These are phyloP conservation scores for Ctenopoma multispine DNA, from an alignment of 2,797 vertebrate genomes.

Conservation along the genomic window DNA sequence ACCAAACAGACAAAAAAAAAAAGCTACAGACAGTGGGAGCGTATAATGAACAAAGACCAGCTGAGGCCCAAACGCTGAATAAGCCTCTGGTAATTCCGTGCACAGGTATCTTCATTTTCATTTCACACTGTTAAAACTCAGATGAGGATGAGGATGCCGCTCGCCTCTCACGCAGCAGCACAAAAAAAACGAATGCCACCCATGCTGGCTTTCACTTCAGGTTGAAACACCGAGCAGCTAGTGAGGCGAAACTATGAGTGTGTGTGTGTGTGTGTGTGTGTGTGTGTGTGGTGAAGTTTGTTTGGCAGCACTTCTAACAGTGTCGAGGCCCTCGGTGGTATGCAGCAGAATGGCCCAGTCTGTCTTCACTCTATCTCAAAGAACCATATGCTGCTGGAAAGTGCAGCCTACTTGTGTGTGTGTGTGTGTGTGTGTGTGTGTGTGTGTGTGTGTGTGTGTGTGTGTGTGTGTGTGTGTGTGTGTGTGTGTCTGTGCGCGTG, in stretches of 20 bases:
- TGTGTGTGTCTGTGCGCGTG: conserved; percentile 14
- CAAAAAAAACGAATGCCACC: conserved; percentile 1
- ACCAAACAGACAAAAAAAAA: conserved; percentile 36
- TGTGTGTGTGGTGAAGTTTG: conserved; percentile 57
- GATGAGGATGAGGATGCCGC: conserved; percentile 8
- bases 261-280: conserved; percentile 26
- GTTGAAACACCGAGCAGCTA: conserved; percentile 42
- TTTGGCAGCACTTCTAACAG: conserved; percentile 78
- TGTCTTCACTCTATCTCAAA: conserved; percentile 77
- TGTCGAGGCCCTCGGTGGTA: conserved; percentile 64
- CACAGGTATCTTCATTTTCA: conserved; percentile 41
- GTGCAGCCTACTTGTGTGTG: conserved; percentile 21
- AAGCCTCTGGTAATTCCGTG: background rate
- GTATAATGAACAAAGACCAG: conserved; percentile 27
- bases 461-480: conserved; percentile 21
- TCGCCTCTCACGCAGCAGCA: conserved; percentile 4
- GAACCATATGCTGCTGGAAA: conserved; percentile 74
- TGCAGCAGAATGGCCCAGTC: conserved; percentile 68
- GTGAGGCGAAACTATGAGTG: conserved; percentile 29
- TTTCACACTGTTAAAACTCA: conserved; percentile 11
- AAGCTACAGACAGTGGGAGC: background rate
- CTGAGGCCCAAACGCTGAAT: conserved; percentile 5
- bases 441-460: conserved; percentile 29
- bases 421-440: conserved; percentile 14
- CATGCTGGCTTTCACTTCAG: conserved; percentile 11